phyloP scores from a whole-genome alignment of 2,888 invertebrate genomes.

The Stegana nigrithorax region DNA sequence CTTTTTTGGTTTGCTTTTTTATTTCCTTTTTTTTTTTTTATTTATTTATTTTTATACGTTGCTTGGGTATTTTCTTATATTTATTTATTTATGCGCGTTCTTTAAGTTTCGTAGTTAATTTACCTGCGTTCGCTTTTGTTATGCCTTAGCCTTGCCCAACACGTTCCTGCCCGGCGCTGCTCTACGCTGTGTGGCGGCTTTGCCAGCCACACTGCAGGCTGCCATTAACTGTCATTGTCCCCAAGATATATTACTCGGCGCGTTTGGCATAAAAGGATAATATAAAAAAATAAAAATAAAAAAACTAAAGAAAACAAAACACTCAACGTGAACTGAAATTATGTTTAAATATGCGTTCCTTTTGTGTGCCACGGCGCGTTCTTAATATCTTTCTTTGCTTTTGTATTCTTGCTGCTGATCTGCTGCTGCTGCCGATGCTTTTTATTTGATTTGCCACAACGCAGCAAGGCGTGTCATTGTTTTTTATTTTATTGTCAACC shows the following conservation, averaged over 20 bases:
- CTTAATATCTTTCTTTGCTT: neutral
- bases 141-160: too few relatives aligned
- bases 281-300: conserved; percentile 22
- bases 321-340: conserved; percentile 31
- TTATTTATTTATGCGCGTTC: conserved; percentile 26
- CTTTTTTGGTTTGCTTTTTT: neutral
- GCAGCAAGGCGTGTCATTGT: neutral
- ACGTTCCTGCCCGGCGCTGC: too few relatives aligned
- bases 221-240: conserved; percentile 54
- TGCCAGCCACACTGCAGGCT: conserved; percentile 20
- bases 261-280: conserved; percentile 51
- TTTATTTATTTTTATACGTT: neutral
- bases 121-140: conserved; percentile 43
- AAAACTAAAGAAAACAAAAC: conserved; percentile 33
- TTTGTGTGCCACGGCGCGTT: neutral
- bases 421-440: too few relatives aligned
- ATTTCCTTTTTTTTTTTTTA: neutral
- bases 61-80: neutral
- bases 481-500: neutral
- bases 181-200: too few relatives aligned
- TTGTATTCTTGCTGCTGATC: neutral
- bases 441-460: too few relatives aligned
- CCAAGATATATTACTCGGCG: conserved; percentile 23
- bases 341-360: conserved; percentile 51
- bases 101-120: conserved; percentile 32